Conservation (phyloP, 92 coral and sea anemone genomes). For the Siderastrea radians region DNA sequence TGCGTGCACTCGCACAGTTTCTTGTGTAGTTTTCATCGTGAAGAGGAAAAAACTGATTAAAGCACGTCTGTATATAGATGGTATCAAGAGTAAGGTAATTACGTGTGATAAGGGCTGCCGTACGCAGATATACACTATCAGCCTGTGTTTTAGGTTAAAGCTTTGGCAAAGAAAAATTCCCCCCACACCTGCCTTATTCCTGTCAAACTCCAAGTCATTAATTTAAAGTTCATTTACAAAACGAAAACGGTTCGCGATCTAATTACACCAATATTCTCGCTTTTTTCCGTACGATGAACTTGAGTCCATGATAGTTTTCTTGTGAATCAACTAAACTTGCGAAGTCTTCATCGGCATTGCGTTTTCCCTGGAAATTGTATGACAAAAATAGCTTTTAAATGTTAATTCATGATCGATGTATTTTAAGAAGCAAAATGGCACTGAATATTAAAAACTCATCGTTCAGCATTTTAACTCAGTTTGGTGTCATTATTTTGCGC, state of each 20-base stretch:
- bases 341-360: no score
- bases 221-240: constrained; percentile 41
- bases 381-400: constrained; percentile 26
- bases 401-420: constrained; percentile 37
- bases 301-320: background rate
- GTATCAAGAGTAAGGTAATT: constrained; percentile 32
- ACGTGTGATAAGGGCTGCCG: constrained; percentile 6
- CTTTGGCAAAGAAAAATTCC: constrained; percentile 13
- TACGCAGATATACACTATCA: constrained; percentile 3
- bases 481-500: constrained; percentile 43
- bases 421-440: constrained; percentile 36
- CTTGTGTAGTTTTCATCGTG: background rate
- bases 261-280: background rate
- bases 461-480: constrained; percentile 43
- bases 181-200: constrained; percentile 22
- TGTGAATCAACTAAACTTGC: background rate
- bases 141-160: background rate
- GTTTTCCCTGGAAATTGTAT: background rate
- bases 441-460: constrained; percentile 57
- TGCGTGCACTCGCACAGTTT: background rate
- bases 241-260: constrained; percentile 10
- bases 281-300: background rate
- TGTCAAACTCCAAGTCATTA: constrained; percentile 44
- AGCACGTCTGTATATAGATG: constrained; percentile 6
- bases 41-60: constrained; percentile 3